These are phyloP conservation scores for Acridotheres tristis DNA, from an alignment of 2,797 vertebrate genomes.

Conservation along the genomic window DNA sequence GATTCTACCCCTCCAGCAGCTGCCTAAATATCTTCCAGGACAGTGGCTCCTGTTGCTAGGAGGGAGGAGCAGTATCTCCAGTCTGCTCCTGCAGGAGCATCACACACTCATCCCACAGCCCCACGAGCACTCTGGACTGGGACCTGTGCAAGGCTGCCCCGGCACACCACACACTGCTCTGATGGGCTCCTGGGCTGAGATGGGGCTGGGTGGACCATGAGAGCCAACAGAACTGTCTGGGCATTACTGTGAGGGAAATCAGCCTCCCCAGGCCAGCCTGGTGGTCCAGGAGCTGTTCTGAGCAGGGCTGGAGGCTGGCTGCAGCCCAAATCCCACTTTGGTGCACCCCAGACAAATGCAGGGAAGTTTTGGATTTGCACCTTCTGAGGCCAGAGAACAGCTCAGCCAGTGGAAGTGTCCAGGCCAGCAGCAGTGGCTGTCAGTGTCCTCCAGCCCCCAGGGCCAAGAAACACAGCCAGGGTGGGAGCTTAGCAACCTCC, in stretches of 20 bases:
- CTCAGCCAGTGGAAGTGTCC: fast-evolving
- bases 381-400: fast-evolving
- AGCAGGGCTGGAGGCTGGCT: background rate
- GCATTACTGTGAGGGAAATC: background rate
- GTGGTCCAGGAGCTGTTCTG: background rate
- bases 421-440: background rate
- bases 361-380: background rate
- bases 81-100: background rate
- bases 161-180: fast-evolving
- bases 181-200: background rate
- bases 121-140: fast-evolving
- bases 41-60: fast-evolving
- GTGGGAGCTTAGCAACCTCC: fast-evolving
- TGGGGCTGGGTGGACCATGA: fast-evolving
- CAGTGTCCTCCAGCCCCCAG: background rate
- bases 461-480: background rate
- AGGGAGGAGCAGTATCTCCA: background rate
- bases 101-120: fast-evolving
- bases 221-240: background rate
- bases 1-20: background rate
- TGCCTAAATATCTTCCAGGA: background rate
- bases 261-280: background rate
- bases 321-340: fast-evolving
- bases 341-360: background rate
- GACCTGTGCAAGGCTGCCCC: background rate